Evolutionary conservation across 2,888 invertebrate species (phyloP), one percentile per base, ranked within the genome.

Genomic region (Fissipunctia ypsillon): DNA sequence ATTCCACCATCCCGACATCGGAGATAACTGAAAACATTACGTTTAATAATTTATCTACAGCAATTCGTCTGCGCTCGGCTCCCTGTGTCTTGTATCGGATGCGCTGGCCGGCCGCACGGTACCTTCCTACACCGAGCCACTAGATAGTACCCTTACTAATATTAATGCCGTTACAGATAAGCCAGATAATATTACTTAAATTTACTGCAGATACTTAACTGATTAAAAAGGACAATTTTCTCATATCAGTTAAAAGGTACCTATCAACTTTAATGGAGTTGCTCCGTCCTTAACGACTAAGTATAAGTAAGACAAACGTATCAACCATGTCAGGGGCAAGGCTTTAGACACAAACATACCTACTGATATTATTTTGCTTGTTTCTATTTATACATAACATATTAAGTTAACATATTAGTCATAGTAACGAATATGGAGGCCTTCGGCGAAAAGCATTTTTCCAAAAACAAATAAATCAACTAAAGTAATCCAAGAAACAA

Each of bases 11-110:
- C 85, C 87, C 88, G 87, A 91, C 92, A 91, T 90, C 88, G 80
- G 85, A 93, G 92, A 93, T 93, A 92, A 92, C 91, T 90, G 88
- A 91, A 92, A 91, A 92, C 91, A 91, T 91, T 91, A 92, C 90
- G 85, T 91, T 88, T 90, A 87, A 91, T 92, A 92, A 92, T 93
- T 93, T 92, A 93, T 93, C 90, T 91, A 88, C 83, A 86, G 91
- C 89, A 90, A 93, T 92, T 92, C 91, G 91, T 93, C 91, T 91
- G 88, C 88, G 83, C 85, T 84, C 86, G 84, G 88, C 84, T 88
- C 75, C 85, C 87, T 87, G 84, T 81, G 85, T 80, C 88, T 78
- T 77, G 83, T 75, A 70, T 79, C 77, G 76, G 80, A 76, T 79
- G 81, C 78, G 67, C 83, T 69, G 72, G 76, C 73, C 73, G 25